Base-by-base conservation (phyloP, 1,140 invertebrate species). In the Sminthurinus signatus region DNA sequence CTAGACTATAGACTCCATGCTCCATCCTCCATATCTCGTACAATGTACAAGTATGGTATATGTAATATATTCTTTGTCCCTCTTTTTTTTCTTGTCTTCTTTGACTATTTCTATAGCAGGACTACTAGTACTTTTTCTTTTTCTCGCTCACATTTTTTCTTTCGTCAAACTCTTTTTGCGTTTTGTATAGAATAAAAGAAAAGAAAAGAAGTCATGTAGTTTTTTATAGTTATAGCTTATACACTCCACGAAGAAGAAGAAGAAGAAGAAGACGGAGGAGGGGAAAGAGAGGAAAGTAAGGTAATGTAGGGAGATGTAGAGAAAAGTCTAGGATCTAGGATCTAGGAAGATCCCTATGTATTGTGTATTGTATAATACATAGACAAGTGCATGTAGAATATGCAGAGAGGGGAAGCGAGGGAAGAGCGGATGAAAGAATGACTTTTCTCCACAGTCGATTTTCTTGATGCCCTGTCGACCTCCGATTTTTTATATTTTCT, bases 381-480 rank as follows among this genome's bases (percentile, higher is more conserved):
- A 8, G 21, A 48, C 5, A 8, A 28, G 8, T 19, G 15, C 25
- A 52, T 15, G 50, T 52, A n/a, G n/a, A n/a, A 25, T 8, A 52
- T 19, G 50, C 14, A 12, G 27, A 29, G 14, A 28, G 50, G 19
- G n/a, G 19, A 5, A 46, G 44, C 8, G 21, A 21, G 15, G 12
- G 25, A 52, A 48, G 10, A 48, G 19, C 10, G 8, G 21, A 19
- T 48, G 25, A 29, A n/a, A 23, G 28, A 23, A 52, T 27, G 23
- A 28, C 10, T 27, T 25, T 19, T 52, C 50, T 52, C 50, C 50
- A 52, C 50, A 52, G 50, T 52, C 50, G 50, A 52, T 52, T 52
- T 52, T 52, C 50, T 52, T 52, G 50, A 52, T 52, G 50, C 27
- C 50, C n/a, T 28, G 50, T 25, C 50, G 50, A 52, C 50, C 50